Base-by-base conservation (phyloP, 2,797 vertebrate species). In the Chaetodon trifasciatus region DNA sequence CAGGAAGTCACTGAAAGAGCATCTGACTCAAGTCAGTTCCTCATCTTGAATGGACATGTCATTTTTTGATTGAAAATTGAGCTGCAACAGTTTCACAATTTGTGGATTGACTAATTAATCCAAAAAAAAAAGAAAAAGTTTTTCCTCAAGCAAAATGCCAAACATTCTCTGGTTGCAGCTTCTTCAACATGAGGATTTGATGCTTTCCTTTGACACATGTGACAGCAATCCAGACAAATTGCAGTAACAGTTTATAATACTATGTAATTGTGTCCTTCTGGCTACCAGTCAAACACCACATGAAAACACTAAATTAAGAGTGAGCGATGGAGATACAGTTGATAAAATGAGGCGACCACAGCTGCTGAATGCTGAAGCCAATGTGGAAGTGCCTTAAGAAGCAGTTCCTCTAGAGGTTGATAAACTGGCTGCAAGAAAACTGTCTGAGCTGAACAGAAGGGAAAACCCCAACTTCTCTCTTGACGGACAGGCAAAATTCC, bases 381-480 rank as follows among this genome's bases (percentile, higher is more conserved):
- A 71, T 49, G 78, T 82, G 69, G 82, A 88, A 87, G 74, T 60
- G 47, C 2, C 9, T 72, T 15, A 23, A 60, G 70, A 75, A 72
- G 21, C 68, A 81, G 63, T 86, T 88, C 81, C 83, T 81, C 74
- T 73, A 23, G 50, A 52, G 39, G 40, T 15, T 57, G 15, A 67
- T 23, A 47, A 77, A 73, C 12, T 53, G 17, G 8, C 23, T n/a
- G 19, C 4, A 82, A 63, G 49, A 60, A 63, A 68, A 56, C 8
- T 24, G 49, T 68, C 50, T 42, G 39, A 8, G 75, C n/a, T 40
- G 42, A 64, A 49, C 52, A 60, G 28, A 78, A 37, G 21, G 82
- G 69, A 55, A 92, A 86, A 78, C 3, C 60, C 35, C 28, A 50
- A 79, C 73, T 77, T 86, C 66, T 83, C 50, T 70, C 15, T 49